These are phyloP conservation scores for Caenorhabditis uteleia DNA, from an alignment of 2,888 invertebrate genomes.

Conservation along the genomic window DNA sequence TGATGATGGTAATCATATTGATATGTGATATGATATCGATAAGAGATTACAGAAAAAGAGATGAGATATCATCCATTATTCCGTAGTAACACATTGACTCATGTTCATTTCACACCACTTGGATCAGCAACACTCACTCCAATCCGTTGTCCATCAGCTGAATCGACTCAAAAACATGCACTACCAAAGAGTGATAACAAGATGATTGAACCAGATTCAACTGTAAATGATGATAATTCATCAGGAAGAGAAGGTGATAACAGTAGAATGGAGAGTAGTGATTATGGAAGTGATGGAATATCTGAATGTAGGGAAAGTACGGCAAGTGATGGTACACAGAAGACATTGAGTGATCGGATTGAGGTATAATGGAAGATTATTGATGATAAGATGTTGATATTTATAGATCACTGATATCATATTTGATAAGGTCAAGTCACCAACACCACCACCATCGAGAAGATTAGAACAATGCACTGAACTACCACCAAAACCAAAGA, in stretches of 20 bases:
- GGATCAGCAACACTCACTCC: constrained; percentile 18
- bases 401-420: constrained; percentile 45
- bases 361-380: constrained; percentile 24
- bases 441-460: constrained; percentile 31
- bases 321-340: constrained; percentile 36
- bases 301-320: constrained; percentile 46
- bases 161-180: constrained; percentile 45
- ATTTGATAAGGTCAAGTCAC: constrained; percentile 41
- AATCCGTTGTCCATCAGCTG: constrained; percentile 37
- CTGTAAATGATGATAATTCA: constrained; percentile 18
- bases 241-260: constrained; percentile 17
- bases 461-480: constrained; percentile 43
- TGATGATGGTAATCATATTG: constrained; percentile 24
- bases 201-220: constrained; percentile 29
- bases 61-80: constrained; percentile 53
- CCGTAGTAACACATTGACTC: constrained; percentile 55
- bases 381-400: background rate
- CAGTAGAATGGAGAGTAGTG: constrained; percentile 39
- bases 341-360: constrained; percentile 46
- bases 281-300: constrained; percentile 45
- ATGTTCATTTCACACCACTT: constrained; percentile 55
- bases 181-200: constrained; percentile 15
- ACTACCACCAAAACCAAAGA: constrained; percentile 46
- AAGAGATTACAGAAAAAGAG: constrained; percentile 26
- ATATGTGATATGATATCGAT: background rate